phyloP scores from a whole-genome alignment of 2,797 vertebrate species.

The Pogoniulus pusillus region DNA sequence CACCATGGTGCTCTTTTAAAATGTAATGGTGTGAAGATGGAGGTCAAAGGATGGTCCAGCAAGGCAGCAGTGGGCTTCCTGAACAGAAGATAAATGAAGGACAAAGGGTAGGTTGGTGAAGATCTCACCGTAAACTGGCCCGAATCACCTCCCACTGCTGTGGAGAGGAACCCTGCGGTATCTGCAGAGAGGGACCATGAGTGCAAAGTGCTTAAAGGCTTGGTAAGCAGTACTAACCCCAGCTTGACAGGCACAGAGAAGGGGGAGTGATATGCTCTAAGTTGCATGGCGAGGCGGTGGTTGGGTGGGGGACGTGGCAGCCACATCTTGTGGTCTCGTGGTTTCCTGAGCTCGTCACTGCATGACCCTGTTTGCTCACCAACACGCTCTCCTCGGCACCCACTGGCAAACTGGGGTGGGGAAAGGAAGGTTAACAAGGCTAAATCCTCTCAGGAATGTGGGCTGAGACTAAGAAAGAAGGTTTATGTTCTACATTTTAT shows the following conservation, averaged over 20 bases:
- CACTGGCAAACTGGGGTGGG: background rate
- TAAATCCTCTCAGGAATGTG: background rate
- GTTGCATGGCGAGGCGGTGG: background rate
- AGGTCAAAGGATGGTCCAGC: background rate
- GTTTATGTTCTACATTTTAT: background rate
- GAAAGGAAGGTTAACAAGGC: background rate
- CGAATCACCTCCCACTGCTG: background rate
- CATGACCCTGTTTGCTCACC: background rate
- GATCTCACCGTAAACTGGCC: background rate
- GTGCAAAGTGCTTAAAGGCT: conserved; percentile 68
- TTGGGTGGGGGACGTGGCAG: background rate
- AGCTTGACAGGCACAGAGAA: conserved; percentile 41
- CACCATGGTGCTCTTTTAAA: background rate
- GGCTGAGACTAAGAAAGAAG: background rate
- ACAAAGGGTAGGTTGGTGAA: background rate
- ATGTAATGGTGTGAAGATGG: background rate
- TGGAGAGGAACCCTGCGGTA: background rate
- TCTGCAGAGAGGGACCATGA: conserved; percentile 2
- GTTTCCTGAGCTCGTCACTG: conserved; percentile 53
- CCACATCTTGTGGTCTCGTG: background rate
- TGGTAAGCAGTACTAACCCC: conserved; percentile 18
- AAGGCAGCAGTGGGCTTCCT: background rate
- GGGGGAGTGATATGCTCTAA: background rate
- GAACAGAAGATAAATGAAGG: conserved; percentile 12
- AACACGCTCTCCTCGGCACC: background rate